These are phyloP conservation scores for Pitangus sulphuratus DNA, from an alignment of 2,797 vertebrate genomes.

Conservation along the genomic window DNA sequence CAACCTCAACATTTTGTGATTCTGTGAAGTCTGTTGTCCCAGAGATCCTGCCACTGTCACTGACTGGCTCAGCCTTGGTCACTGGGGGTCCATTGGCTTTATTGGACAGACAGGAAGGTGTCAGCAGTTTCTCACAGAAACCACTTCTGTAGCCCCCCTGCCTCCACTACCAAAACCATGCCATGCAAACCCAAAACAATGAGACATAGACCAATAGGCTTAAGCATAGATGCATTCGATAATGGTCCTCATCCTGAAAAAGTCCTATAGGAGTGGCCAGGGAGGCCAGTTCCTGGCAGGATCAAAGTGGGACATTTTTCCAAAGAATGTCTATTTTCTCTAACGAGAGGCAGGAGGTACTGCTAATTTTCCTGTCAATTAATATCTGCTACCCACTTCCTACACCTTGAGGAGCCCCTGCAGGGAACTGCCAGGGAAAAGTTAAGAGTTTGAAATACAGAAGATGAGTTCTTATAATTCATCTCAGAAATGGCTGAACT, in stretches of 20 bases:
- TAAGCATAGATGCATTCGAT: background rate
- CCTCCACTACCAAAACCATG: background rate
- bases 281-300: background rate
- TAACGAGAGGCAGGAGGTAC: background rate
- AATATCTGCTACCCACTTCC: background rate
- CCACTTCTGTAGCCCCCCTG: background rate
- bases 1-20: background rate
- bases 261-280: fast-evolving
- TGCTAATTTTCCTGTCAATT: background rate
- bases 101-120: background rate
- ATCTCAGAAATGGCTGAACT: background rate
- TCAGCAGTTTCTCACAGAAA: background rate
- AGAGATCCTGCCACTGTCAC: background rate
- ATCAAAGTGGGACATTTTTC: background rate
- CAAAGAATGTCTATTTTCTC: background rate
- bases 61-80: background rate
- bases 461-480: background rate
- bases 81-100: background rate
- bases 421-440: background rate
- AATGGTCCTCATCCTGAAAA: background rate
- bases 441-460: background rate
- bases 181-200: background rate
- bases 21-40: background rate
- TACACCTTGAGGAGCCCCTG: background rate
- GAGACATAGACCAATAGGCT: background rate